A percentile compares a stretch with the other conserved stretches of the same genome.
Conservation (phyloP, 2,888 invertebrate genomes). For the Tanypteryx hageni region DNA sequence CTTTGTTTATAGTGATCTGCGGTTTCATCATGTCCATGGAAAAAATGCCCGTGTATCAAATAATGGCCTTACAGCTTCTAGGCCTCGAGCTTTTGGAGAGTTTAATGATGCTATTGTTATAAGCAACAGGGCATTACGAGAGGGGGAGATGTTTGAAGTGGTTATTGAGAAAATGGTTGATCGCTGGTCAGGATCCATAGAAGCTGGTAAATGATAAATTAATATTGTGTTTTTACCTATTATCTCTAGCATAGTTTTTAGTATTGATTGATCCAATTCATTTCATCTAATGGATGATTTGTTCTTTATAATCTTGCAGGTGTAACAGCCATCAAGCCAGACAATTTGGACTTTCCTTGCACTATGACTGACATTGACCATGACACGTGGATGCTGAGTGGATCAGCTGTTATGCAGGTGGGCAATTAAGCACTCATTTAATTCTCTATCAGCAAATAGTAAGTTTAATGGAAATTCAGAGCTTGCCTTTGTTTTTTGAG, state of each 20-base stretch:
- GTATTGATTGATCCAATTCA: neutral
- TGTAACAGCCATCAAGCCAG: slow-evolving; percentile 92
- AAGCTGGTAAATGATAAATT: slow-evolving; percentile 80
- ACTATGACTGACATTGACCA: slow-evolving; percentile 95
- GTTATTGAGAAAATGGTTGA: slow-evolving; percentile 93
- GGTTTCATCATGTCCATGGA: slow-evolving; percentile 93
- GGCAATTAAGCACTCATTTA: slow-evolving; percentile 14
- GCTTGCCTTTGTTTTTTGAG: slow-evolving; percentile 36
- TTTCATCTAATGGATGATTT: neutral
- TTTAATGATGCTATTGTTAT: slow-evolving; percentile 97
- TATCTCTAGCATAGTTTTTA: too few species aligned
- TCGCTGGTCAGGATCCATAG: slow-evolving; percentile 95
- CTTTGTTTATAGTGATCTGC: slow-evolving; percentile 80
- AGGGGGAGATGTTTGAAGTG: slow-evolving; percentile 95
- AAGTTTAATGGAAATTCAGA: neutral
- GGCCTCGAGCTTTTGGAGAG: slow-evolving; percentile 92
- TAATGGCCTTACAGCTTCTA: slow-evolving; percentile 89
- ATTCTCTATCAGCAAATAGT: neutral
- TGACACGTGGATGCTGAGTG: slow-evolving; percentile 95
- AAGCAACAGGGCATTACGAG: slow-evolving; percentile 90
- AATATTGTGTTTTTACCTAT: too few species aligned
- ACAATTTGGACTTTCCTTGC: slow-evolving; percentile 90
- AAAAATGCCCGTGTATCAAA: slow-evolving; percentile 91
- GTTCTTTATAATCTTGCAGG: slow-evolving; percentile 76
- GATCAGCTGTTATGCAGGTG: slow-evolving; percentile 90